These are phyloP conservation scores for Xanthorhoe spadicearia DNA, from an alignment of 2,888 invertebrate genomes.

Conservation along the genomic window DNA sequence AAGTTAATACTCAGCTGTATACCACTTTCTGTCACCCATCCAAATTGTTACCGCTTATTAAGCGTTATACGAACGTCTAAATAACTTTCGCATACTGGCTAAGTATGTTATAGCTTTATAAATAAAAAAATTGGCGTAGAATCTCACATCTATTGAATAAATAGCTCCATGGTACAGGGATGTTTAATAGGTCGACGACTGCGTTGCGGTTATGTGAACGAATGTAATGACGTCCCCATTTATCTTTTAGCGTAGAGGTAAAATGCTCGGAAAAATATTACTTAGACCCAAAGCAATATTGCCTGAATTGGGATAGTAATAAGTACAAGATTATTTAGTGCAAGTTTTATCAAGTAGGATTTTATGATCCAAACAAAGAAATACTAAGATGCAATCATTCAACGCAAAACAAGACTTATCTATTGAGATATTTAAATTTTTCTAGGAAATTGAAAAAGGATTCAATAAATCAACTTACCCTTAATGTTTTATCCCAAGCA, in stretches of 20 bases:
- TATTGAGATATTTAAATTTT: no score
- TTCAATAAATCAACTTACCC: constrained; percentile 61
- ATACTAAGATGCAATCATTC: no score
- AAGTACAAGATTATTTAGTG: no score
- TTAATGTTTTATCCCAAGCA: constrained; percentile 84
- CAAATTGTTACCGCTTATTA: no score
- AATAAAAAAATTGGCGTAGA: no score
- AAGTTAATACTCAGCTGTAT: no score
- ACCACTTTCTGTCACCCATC: no score
- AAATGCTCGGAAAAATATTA: not conserved
- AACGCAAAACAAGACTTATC: no score
- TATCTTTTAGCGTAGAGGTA: constrained; percentile 17
- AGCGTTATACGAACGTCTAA: no score
- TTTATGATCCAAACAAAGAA: no score
- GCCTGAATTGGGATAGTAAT: not conserved
- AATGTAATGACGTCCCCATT: constrained; percentile 29
- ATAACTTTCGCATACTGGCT: not conserved
- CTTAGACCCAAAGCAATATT: not conserved
- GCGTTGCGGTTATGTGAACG: constrained; percentile 40
- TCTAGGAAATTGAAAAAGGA: no score
- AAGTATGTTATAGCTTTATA: not conserved
- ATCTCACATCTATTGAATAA: not conserved
- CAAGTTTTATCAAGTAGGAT: no score
- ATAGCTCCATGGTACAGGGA: not conserved
- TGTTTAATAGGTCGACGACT: constrained; percentile 47